phyloP scores from a whole-genome alignment of 1,140 invertebrate species.

The Octopus bimaculoides region DNA sequence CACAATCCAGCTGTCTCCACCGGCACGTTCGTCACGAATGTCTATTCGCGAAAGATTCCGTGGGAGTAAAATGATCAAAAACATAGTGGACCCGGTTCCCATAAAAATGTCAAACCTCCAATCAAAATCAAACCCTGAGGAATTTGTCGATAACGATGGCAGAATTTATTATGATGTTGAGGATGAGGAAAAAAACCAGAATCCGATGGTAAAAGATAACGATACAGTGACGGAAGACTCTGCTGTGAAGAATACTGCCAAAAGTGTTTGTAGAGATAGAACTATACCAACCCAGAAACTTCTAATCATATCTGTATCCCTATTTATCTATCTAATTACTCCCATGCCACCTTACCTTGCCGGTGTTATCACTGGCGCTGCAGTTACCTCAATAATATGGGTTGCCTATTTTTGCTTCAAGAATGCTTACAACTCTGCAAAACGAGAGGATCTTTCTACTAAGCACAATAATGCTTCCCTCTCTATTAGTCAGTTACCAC shows the following conservation, averaged over 20 bases:
- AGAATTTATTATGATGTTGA: slow-evolving; percentile 8
- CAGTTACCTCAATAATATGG: slow-evolving; percentile 35
- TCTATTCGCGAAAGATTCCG: neutral
- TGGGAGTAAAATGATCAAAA: neutral
- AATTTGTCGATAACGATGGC: neutral
- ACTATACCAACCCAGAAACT: slow-evolving; percentile 33
- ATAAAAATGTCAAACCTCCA: slow-evolving; percentile 33
- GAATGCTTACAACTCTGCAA: neutral
- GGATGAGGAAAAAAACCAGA: slow-evolving; percentile 17
- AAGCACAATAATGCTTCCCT: slow-evolving; percentile 9
- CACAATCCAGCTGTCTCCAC: neutral
- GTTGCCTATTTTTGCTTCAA: slow-evolving; percentile 23
- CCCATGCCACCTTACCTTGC: slow-evolving; percentile 50
- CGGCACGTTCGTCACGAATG: neutral
- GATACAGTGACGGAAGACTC: slow-evolving; percentile 6
- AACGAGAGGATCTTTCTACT: neutral
- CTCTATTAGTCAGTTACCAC: slow-evolving; percentile 38
- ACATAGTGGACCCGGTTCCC: slow-evolving; percentile 15
- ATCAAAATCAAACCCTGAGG: slow-evolving; percentile 22
- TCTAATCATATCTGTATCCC: slow-evolving; percentile 20
- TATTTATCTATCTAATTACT: slow-evolving; percentile 45
- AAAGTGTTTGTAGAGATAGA: neutral
- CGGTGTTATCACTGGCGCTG: slow-evolving; percentile 44
- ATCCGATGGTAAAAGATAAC: neutral
- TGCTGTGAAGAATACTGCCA: neutral